Base-by-base conservation (phyloP, 2,113 vertebrate species). In the Brienomyrus brachyistius region DNA sequence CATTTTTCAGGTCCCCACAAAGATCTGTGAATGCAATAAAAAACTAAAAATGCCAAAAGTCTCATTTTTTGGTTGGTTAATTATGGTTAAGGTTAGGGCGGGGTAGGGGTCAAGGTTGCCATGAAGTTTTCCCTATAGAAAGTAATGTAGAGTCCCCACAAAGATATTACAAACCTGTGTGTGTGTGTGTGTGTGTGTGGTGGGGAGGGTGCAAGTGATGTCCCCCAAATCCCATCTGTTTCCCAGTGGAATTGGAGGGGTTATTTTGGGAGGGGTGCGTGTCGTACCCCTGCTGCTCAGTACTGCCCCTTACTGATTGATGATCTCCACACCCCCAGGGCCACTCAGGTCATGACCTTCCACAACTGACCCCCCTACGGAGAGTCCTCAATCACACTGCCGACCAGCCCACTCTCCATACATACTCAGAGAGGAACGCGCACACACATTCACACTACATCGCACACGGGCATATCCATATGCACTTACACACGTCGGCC, bases 191-290 rank as follows among this genome's bases (percentile, higher is more conserved):
- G 89, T 48, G 31, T 82, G 70, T 47, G 70, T 47, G 51, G 77
- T 2, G 90, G 27, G 43, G 62, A 21, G 66, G 31, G 89, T n/a
- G 40, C 17, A 74, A 48, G 51, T 23, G 45, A 84, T 74, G 89
- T 94, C 94, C 92, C 93, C 91, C 91, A 88, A 54, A 91, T 90
- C 92, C 94, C 94, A 94, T 95, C 94, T 96, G 95, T 94, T 94
- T 95, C 66, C 56, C 11, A 88, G 84, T 77, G 88, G 85, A 80
- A 80, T 56, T 66, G 56, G 48, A 59, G 88, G 87, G 74, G 70
- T 56, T 47, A 89, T 89, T 89, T 85, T n/a, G 51, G 87, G 66
- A 83, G 86, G 90, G 86, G 91, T 90, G 90, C 85, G 91, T 90
- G 93, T 89, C 89, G n/a, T 84, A 52, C 88, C 89, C 92, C 93